Evolutionary conservation across 2,113 vertebrate species (phyloP), one percentile per base, ranked within the genome.

Genomic region (Drymodes brunneopygia): DNA sequence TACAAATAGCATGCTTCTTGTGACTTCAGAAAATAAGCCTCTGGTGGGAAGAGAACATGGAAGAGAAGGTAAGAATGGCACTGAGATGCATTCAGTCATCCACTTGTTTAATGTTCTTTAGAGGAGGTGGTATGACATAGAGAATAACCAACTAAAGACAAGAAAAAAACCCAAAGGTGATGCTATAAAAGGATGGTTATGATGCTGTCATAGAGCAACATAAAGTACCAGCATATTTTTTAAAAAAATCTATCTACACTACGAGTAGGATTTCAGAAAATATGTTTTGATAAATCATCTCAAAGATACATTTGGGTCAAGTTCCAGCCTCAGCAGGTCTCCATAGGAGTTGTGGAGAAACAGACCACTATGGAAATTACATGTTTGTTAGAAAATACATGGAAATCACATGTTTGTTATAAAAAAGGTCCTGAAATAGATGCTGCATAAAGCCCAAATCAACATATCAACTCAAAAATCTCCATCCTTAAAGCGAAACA

Each of bases 21-120:
- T 31, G 10, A 50, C 48, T 58, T 82, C 12, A 79, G 23, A 81
- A 84, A 50, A 38, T 10, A 77, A 70, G 28, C 7, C 13, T 61
- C 24, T 48, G 8, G 11, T 56, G 28, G 18, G 38, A 77, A 73
- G 47, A 90, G 36, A 78, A 56, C 0, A 31, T 10, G 14, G 25
- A 74, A 81, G 20, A 69, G 50, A 47, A 71, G 51, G 18, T 29
- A 86, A 60, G 44, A 81, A 67, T 5, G 13, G 40, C 6, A 75
- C 65, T 0, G 0, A 79, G 31, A 61, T 16, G 19, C 1, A n/a
- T 45, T 67, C 29, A 36, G 15, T 69, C 28, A 54, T 35, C 31
- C 28, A 42, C 16, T 38, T 27, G 14, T 0, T n/a, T n/a, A 42
- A 47, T 27, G 8, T 51, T 53, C 36, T 69, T 60, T 45, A 36